Evolutionary conservation across 2,888 invertebrate genomes (phyloP).

Genomic region (Alviniconcha strummeri): DNA sequence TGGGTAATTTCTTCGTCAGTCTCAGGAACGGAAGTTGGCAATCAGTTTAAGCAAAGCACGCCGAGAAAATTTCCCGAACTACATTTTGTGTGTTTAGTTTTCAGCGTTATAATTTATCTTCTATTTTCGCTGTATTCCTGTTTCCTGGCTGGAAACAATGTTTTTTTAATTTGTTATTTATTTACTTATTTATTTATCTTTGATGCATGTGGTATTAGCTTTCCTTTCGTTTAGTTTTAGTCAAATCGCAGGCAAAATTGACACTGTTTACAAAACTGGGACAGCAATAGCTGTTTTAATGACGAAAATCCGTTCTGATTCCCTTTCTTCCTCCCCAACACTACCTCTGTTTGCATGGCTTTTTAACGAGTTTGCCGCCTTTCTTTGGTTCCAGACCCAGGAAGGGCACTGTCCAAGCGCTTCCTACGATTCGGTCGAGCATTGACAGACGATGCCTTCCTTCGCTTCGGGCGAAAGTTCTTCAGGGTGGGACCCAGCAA

Average conservation of each 20-base stretch:
- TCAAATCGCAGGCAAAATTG: too few species aligned
- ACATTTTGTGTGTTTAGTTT: neutral
- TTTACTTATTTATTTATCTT: neutral
- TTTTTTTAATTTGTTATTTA: neutral
- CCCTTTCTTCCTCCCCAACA: neutral
- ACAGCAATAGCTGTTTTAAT: too few species aligned
- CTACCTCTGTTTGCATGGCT: neutral
- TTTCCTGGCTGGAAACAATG: too few species aligned
- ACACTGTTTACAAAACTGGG: too few species aligned
- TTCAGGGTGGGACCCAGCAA: conserved; percentile 50
- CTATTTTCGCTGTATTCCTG: neutral
- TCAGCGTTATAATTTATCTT: neutral
- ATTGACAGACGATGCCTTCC: conserved; percentile 54
- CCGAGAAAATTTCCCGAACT: conserved; percentile 27
- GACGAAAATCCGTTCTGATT: neutral
- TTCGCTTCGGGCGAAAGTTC: conserved; percentile 46
- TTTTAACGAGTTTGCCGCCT: neutral
- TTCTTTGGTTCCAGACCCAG: conserved; percentile 8
- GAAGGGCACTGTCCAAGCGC: conserved; percentile 45
- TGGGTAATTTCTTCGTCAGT: neutral
- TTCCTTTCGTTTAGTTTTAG: neutral
- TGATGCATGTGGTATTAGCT: neutral
- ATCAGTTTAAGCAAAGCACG: neutral
- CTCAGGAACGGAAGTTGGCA: neutral
- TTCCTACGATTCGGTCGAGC: conserved; percentile 61